Evolutionary conservation across 2,888 invertebrate species (phyloP).

Genomic region (Ypsolopha scabrella): DNA sequence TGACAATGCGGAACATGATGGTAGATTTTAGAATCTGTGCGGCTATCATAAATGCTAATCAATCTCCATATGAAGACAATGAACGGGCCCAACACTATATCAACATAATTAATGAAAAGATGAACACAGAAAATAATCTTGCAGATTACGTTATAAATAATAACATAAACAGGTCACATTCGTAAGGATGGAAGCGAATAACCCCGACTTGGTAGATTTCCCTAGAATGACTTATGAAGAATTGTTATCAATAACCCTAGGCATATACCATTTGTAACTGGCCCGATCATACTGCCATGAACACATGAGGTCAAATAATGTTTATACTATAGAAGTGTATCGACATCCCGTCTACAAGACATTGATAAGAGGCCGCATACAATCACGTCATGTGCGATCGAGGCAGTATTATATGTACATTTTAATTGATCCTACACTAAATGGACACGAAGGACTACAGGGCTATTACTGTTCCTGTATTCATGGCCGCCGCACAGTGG

Average conservation of each 20-base stretch:
- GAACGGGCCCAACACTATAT: conserved; percentile 6
- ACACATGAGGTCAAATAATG: conserved; percentile 6
- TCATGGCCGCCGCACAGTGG: conserved; percentile 8
- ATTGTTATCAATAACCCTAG: neutral
- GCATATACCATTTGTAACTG: conserved; percentile 8
- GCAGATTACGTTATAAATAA: conserved; percentile 7
- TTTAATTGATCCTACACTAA: conserved; percentile 4
- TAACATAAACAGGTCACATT: conserved; percentile 4
- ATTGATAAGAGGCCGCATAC: conserved; percentile 6
- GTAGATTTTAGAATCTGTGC: conserved; percentile 8
- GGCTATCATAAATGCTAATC: conserved; percentile 8
- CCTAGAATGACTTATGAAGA: conserved; percentile 7
- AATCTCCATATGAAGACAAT: conserved; percentile 4
- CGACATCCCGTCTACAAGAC: conserved; percentile 5
- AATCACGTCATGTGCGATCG: conserved; percentile 7
- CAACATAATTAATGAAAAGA: conserved; percentile 5
- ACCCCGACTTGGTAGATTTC: conserved; percentile 4
- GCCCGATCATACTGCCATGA: conserved; percentile 6
- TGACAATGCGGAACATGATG: conserved; percentile 2
- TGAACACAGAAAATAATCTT: conserved; percentile 6
- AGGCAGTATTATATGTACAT: conserved; percentile 3
- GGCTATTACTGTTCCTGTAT: conserved; percentile 4
- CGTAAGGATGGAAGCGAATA: conserved; percentile 2
- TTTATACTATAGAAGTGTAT: conserved; percentile 7
- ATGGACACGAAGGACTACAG: neutral